Percentiles rank a stretch among this genome's conserved stretches.
Conservation (phyloP, 2,888 invertebrate genomes). For the Oscheius sp. region DNA sequence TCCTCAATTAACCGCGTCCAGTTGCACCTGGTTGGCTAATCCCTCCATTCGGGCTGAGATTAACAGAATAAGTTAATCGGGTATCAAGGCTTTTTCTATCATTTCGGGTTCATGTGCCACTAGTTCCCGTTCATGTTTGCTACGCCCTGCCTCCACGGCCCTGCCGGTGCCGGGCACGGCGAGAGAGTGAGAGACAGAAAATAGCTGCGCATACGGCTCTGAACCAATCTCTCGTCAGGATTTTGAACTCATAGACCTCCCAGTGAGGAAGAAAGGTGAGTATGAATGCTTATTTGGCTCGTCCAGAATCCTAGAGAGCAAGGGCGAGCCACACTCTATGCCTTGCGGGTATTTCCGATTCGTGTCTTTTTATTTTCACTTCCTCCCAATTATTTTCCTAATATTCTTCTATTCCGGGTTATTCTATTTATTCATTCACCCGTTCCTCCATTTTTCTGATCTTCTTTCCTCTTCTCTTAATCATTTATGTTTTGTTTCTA, state of each 20-base stretch:
- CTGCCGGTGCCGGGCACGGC: slow-evolving; percentile 21
- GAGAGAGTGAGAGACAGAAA: slow-evolving; percentile 15
- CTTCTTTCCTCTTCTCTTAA: background rate
- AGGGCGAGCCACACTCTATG: too few species aligned
- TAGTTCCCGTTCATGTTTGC: background rate
- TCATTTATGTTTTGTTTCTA: background rate
- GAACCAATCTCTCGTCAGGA: background rate
- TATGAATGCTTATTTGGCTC: too few species aligned
- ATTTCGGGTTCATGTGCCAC: background rate
- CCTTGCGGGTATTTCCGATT: too few species aligned
- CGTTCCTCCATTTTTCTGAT: too few species aligned
- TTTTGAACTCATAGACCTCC: background rate
- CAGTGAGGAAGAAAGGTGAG: too few species aligned
- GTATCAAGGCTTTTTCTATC: background rate
- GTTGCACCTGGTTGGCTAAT: slow-evolving; percentile 23
- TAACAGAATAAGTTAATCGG: background rate
- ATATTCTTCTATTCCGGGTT: too few species aligned
- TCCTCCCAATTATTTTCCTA: too few species aligned
- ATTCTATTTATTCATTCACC: too few species aligned
- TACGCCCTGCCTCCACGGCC: slow-evolving; percentile 1
- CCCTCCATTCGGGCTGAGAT: background rate
- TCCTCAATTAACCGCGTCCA: background rate
- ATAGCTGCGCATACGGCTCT: slow-evolving; percentile 19
- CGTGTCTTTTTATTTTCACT: background rate
- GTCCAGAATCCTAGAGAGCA: too few species aligned